Base-by-base conservation (phyloP, 2,888 invertebrate species). In the Cistogaster globosa region DNA sequence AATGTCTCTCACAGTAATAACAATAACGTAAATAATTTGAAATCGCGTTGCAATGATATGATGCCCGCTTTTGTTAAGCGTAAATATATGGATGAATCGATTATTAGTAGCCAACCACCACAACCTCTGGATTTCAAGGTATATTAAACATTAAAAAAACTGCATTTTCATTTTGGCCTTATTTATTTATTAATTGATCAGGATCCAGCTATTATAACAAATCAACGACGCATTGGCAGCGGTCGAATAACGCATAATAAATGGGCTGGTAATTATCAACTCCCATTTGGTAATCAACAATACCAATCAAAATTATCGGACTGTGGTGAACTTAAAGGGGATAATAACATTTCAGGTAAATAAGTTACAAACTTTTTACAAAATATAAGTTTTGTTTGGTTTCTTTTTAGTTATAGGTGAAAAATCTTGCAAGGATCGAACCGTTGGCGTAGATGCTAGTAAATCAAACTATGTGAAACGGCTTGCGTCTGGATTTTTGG, bases 401-500 rank as follows among this genome's bases (percentile, higher is more conserved):
- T 60, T 72, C 9, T 32, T 32, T 32, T 7, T 32, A 80, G 72
- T 14, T 53, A 51, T 32, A 14, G 42, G 26, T 78, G 87, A 88
- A 22, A 58, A 71, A 0, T 74, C 57, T 8, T 67, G 76, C 26
- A 80, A 86, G 45, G 55, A 85, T 71, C 83, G 79, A 18, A 53
- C 9, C 36, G 53, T 68, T 18, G 38, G 22, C 18, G 18, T 42
- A 6, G 81, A 36, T 22, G 16, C 32, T 6, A 81, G 89, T 18
- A 92, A 90, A 83, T 87, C 89, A n/a, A 92, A 91, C 72, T 91
- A 91, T 84, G 91, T 92, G 0, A 92, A 91, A 71, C 90, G 91
- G 6, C 89, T 91, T 0, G 89, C 89, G 85, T 90, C 91, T 5
- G 91, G 91, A 6, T 91, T 90, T 65, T 85, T 91, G 75, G 90